phyloP scores from a whole-genome alignment of 2,797 vertebrate species.

The Gymnoscopelus microlampas region DNA sequence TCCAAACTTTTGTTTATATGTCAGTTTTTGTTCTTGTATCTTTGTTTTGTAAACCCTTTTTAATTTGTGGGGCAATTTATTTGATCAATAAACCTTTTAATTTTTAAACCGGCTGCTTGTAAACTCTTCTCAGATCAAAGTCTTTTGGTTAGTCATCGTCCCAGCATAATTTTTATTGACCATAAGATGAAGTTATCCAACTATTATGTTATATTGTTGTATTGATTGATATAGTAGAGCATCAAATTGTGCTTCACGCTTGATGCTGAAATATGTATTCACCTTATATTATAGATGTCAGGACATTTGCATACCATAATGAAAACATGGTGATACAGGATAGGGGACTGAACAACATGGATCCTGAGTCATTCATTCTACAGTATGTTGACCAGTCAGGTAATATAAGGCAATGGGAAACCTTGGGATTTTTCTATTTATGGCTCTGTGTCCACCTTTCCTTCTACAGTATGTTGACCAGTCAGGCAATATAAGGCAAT shows the following conservation, averaged over 20 bases:
- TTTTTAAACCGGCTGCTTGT: constrained; percentile 74
- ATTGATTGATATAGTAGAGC: no score
- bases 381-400: not conserved
- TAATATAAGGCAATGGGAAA: constrained; percentile 25
- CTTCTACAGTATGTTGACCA: not conserved
- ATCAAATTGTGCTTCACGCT: not conserved
- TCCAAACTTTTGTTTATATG: constrained; percentile 85
- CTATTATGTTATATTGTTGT: no score
- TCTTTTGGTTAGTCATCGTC: constrained; percentile 19
- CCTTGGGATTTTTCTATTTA: constrained; percentile 16
- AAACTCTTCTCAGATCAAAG: constrained; percentile 48
- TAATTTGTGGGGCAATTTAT: constrained; percentile 92
- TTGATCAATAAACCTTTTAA: constrained; percentile 89
- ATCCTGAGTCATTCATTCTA: not conserved
- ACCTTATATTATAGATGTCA: not conserved
- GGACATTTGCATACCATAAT: not conserved
- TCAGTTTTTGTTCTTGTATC: constrained; percentile 86
- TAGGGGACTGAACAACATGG: not conserved
- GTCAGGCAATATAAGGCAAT: not conserved
- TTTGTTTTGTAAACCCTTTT: constrained; percentile 91
- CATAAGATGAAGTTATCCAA: not conserved
- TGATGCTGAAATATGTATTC: not conserved
- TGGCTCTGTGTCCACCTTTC: not conserved
- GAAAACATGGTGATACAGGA: not conserved
- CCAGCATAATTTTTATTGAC: not conserved